Evolutionary conservation across 1,140 invertebrate genomes (phyloP).

Genomic region (Frieseomelitta varia): DNA sequence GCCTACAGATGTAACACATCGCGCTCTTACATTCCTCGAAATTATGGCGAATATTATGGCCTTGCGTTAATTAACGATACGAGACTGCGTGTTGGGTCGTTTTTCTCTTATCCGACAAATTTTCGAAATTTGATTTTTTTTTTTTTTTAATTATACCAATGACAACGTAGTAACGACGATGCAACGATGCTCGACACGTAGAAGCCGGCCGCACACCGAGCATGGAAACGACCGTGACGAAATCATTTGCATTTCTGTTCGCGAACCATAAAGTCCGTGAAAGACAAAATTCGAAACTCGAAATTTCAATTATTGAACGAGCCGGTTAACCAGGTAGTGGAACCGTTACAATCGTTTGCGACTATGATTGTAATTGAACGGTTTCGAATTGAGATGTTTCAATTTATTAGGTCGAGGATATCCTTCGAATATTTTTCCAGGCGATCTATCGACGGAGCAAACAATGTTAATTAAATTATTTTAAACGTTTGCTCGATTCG

Average conservation of each 20-base stretch:
- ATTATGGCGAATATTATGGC: constrained; percentile 45
- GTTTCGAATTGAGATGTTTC: neutral
- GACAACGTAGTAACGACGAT: neutral
- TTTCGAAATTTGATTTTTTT: neutral
- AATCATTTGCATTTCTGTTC: too few relatives aligned
- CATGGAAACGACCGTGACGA: too few relatives aligned
- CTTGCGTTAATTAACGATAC: constrained; percentile 55
- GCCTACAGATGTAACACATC: constrained; percentile 10
- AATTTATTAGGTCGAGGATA: neutral
- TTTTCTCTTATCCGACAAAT: neutral
- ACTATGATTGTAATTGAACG: fast-evolving
- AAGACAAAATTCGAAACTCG: neutral
- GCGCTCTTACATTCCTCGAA: constrained; percentile 52
- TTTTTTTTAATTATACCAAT: neutral
- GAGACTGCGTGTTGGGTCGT: constrained; percentile 26
- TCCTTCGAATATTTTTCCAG: neutral
- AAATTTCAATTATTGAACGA: neutral
- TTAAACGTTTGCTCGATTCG: constrained; percentile 10
- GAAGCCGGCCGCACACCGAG: neutral
- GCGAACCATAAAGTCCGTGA: neutral
- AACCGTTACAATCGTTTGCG: neutral
- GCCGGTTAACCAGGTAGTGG: too few relatives aligned
- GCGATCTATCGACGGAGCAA: too few relatives aligned
- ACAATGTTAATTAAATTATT: neutral
- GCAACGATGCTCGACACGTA: too few relatives aligned